Percentiles rank a stretch among this genome's conserved stretches.
These are phyloP conservation scores for Cryptoprocta ferox DNA, from an alignment of 2,797 vertebrate species.

Conservation along the genomic window DNA sequence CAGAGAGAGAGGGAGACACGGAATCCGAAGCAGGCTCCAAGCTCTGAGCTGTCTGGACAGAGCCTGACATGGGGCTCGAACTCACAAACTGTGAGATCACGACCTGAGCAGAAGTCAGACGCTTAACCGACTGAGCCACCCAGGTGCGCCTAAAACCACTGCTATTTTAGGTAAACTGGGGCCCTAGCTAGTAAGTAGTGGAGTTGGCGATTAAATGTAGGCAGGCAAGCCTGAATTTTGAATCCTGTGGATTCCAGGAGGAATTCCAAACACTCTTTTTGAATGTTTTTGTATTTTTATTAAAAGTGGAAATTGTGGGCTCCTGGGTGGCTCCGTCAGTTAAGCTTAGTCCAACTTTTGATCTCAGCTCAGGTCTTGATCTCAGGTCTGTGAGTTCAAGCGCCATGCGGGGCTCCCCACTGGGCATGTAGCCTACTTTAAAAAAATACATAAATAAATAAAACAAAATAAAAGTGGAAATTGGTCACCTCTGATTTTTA, in stretches of 20 bases:
- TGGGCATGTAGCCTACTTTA: no score
- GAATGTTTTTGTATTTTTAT: not conserved
- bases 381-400: no score
- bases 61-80: no score
- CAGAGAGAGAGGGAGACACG: no score
- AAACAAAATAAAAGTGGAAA: not conserved
- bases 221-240: not conserved
- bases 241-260: not conserved
- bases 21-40: no score
- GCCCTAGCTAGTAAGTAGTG: not conserved
- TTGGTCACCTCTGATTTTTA: not conserved
- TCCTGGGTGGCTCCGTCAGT: not conserved
- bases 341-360: no score
- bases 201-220: not conserved
- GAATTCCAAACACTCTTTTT: not conserved
- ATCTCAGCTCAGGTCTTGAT: not conserved
- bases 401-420: no score
- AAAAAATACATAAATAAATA: not conserved
- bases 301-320: not conserved
- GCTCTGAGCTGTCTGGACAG: no score
- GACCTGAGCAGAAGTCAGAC: no score
- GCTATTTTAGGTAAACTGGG: not conserved
- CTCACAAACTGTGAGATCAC: no score
- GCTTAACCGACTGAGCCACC: no score
- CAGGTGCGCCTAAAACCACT: not conserved